Evolutionary conservation across 2,113 vertebrate species (phyloP), one percentile per base, ranked within the genome.

Genomic region (Haplotaxodon microlepis): DNA sequence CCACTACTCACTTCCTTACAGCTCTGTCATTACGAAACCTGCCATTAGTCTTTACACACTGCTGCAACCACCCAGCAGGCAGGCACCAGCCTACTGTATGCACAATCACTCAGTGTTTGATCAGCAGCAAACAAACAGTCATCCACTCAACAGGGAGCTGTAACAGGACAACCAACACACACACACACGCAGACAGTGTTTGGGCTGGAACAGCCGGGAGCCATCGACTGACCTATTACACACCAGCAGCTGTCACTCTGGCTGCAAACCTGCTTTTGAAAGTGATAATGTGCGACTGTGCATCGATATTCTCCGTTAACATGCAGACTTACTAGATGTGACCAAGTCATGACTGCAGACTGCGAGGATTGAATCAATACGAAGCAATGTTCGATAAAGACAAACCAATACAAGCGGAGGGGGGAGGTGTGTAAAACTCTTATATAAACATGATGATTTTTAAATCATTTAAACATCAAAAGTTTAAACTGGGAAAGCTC

Each of bases 1-100:
- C 12, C 0, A 45, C 40, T 29, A 29, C 79, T 85, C 45, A 84
- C 76, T 57, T 81, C 50, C 34, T 50, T 34, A 1, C 57, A 84
- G 29, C 66, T 86, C 90, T 73, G 63, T 88, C 42, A 85, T 91
- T 92, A 86, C 61, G 24, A 85, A 92, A 87, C 85, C 80, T 51
- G 16, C 81, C 56, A 76, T 89, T 79, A 88, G 83, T 88, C 16
- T 53, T 57, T 54, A 54, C 12, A 50, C n/a, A 27, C 81, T 80
- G 86, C 54, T 81, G 81, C 56, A 69, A 36, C 79, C 71, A 79
- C 69, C n/a, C 66, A 76, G 51, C 66, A 36, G 27, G 53, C 45
- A 84, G 83, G 42, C 51, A 45, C 11, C 59, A 81, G 27, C 73
- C 50, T 51, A 47, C 42, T 47, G 71, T 17, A 29, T 54, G 31